These are phyloP conservation scores for Drosophila trichaetosa DNA, from an alignment of 2,888 invertebrate genomes.

Conservation along the genomic window DNA sequence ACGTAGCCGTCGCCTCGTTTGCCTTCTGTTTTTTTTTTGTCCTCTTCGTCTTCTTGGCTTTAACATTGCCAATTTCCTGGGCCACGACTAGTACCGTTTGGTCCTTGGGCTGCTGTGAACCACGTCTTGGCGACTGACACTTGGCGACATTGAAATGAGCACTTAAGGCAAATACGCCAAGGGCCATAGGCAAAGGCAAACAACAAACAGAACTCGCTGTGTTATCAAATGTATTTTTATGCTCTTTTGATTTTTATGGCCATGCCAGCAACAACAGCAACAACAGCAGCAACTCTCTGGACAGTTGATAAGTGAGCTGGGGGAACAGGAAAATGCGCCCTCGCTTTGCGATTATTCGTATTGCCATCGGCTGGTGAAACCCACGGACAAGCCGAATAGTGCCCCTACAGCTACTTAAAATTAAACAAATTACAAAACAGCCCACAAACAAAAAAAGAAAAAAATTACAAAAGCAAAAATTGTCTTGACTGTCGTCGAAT, in stretches of 20 bases:
- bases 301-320: constrained; percentile 70
- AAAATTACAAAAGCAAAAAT: not conserved
- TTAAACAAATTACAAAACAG: constrained; percentile 73
- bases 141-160: constrained; percentile 81
- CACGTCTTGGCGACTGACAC: constrained; percentile 72
- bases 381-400: constrained; percentile 54
- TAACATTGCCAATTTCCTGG: constrained; percentile 75
- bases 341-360: constrained; percentile 24
- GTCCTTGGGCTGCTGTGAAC: constrained; percentile 39
- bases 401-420: constrained; percentile 73
- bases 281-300: constrained; percentile 53
- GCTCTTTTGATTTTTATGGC: constrained; percentile 80
- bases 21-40: constrained; percentile 22
- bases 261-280: constrained; percentile 49
- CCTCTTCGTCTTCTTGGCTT: constrained; percentile 42
- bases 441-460: not conserved
- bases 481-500: constrained; percentile 61
- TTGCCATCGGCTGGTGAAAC: constrained; percentile 12
- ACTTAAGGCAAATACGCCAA: constrained; percentile 75
- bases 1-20: constrained; percentile 55
- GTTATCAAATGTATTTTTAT: constrained; percentile 80
- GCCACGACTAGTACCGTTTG: constrained; percentile 31
- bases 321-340: constrained; percentile 39
- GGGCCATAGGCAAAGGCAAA: constrained; percentile 61
- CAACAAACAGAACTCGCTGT: constrained; percentile 62